Evolutionary conservation across 2,888 invertebrate genomes (phyloP).

Genomic region (Anarsia innoxiella): DNA sequence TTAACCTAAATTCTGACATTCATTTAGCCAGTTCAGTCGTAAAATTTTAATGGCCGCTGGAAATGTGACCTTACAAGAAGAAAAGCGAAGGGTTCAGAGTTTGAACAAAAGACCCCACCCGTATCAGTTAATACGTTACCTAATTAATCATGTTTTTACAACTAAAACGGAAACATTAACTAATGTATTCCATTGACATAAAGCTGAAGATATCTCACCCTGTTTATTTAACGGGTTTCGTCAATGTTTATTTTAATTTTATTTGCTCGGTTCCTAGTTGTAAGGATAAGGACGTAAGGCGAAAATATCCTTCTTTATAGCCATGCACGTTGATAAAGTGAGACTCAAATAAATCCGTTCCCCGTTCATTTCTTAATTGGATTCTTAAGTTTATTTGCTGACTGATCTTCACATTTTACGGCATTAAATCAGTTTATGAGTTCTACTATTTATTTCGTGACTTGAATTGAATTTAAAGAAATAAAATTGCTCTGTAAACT

Average conservation of each 20-base stretch:
- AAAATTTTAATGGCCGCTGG: constrained; percentile 66
- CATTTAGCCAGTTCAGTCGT: constrained; percentile 68
- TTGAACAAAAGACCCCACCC: constrained; percentile 27
- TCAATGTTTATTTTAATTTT: constrained; percentile 30
- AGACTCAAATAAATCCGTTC: constrained; percentile 56
- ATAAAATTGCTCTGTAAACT: no score
- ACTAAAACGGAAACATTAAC: constrained; percentile 11
- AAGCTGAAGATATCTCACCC: no score
- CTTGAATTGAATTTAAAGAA: constrained; percentile 6
- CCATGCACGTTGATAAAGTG: constrained; percentile 57
- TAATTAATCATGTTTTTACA: constrained; percentile 31
- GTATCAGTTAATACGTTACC: constrained; percentile 28
- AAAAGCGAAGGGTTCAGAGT: constrained; percentile 38
- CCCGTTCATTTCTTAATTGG: constrained; percentile 67
- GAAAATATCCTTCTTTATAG: constrained; percentile 45
- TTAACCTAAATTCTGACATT: constrained; percentile 69
- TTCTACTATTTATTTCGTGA: constrained; percentile 10
- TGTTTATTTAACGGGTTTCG: constrained; percentile 12
- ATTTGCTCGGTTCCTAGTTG: constrained; percentile 32
- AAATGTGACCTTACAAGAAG: constrained; percentile 50
- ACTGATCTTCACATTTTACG: constrained; percentile 59
- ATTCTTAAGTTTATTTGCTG: constrained; percentile 67
- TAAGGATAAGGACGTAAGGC: constrained; percentile 29
- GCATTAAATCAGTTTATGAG: constrained; percentile 47
- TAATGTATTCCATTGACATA: constrained; percentile 14